A percentile compares a stretch with the other conserved stretches of the same genome.
These are phyloP conservation scores for Dermochelys coriacea DNA, from an alignment of 2,797 vertebrate species.

Conservation along the genomic window DNA sequence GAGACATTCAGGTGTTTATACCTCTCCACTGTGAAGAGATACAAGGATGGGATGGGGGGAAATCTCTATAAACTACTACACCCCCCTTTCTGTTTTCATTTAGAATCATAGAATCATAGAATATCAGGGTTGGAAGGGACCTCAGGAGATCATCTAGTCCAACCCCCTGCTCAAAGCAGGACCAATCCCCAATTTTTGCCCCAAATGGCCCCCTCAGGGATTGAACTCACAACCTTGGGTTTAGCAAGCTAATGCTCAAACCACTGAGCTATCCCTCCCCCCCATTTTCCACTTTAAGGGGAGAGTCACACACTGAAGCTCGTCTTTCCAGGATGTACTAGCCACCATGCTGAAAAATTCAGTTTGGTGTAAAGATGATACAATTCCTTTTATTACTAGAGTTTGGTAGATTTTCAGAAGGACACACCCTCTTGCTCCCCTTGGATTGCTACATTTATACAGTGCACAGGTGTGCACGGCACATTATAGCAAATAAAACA, in stretches of 20 bases:
- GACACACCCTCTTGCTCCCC: neutral
- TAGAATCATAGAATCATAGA: no score
- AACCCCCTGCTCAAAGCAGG: no score
- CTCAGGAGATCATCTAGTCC: no score
- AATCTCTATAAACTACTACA: neutral
- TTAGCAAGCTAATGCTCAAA: no score
- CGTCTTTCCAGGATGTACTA: conserved; percentile 60
- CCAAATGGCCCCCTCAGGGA: no score
- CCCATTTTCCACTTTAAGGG: conserved; percentile 23
- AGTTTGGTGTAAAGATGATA: conserved; percentile 50
- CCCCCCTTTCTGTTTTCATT: conserved; percentile 21
- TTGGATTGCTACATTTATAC: neutral
- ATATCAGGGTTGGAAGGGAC: no score
- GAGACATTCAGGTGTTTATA: conserved; percentile 27
- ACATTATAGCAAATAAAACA: conserved; percentile 44
- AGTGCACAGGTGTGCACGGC: conserved; percentile 12
- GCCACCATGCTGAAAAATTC: conserved; percentile 46
- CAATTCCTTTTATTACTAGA: conserved; percentile 41
- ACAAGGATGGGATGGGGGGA: neutral
- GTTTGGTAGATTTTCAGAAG: conserved; percentile 40
- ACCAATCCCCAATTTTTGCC: no score
- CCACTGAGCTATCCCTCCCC: no score
- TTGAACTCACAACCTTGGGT: no score
- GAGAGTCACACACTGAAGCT: conserved; percentile 16
- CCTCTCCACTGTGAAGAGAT: neutral